phyloP scores from a whole-genome alignment of 2,888 invertebrate species.

The Anorthoa munda region DNA sequence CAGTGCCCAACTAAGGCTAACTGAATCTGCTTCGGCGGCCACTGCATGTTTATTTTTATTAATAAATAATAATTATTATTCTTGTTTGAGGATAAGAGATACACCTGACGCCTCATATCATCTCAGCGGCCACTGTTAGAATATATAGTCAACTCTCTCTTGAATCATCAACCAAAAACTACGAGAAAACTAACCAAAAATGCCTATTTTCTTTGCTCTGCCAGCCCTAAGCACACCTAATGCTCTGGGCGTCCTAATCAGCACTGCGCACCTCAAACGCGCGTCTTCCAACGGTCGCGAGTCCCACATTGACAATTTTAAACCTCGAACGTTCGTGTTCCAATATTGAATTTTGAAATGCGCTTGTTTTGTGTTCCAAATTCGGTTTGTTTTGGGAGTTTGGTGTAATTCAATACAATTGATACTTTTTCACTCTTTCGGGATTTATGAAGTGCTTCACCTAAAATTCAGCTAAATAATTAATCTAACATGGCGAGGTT shows the following conservation, averaged over 20 bases:
- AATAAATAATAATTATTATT: too few species aligned
- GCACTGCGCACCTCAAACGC: constrained; percentile 47
- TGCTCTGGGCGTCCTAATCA: constrained; percentile 54
- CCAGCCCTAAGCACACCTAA: constrained; percentile 52
- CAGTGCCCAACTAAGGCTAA: too few species aligned
- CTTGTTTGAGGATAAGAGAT: too few species aligned
- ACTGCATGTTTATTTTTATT: too few species aligned
- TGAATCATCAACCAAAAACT: background rate
- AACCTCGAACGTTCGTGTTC: constrained; percentile 45
- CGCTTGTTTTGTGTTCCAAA: constrained; percentile 5
- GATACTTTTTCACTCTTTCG: too few species aligned
- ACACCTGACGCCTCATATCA: too few species aligned
- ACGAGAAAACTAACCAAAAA: background rate
- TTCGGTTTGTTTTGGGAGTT: background rate
- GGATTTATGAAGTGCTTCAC: too few species aligned
- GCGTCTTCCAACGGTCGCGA: constrained; percentile 51
- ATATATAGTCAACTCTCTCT: too few species aligned
- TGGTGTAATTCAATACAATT: background rate
- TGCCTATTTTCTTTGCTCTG: background rate
- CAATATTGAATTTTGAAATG: constrained; percentile 48
- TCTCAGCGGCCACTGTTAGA: too few species aligned
- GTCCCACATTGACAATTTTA: constrained; percentile 37
- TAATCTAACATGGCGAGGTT: too few species aligned
- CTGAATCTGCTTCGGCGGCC: too few species aligned
- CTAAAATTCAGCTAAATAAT: too few species aligned